phyloP scores from a whole-genome alignment of 35 echinoderm and acorn worm genomes.

The Heliocidaris tuberculata region DNA sequence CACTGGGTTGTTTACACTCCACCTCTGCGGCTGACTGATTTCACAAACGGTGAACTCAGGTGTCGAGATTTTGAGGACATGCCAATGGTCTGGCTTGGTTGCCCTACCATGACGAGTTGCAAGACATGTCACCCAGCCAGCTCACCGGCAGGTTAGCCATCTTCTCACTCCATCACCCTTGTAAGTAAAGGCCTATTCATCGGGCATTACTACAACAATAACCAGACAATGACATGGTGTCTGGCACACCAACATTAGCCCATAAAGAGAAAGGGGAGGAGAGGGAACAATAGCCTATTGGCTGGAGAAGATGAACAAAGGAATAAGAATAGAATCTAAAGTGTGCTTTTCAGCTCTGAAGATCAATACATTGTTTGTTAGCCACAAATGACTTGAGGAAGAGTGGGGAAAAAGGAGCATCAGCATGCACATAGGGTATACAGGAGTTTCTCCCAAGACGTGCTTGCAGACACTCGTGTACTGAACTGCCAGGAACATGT shows the following conservation, averaged over 20 bases:
- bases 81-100: neutral
- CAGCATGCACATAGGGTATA: neutral
- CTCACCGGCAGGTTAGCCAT: neutral
- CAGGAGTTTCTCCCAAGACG: neutral
- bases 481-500: neutral
- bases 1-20: neutral
- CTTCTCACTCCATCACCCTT: neutral
- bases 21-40: neutral
- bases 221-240: neutral
- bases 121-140: neutral
- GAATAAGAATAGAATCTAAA: neutral
- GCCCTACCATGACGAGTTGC: neutral
- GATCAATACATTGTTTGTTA: neutral
- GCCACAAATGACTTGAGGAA: neutral
- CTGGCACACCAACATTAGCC: neutral
- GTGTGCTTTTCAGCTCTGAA: neutral
- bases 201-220: conserved; percentile 4
- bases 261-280: neutral
- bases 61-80: neutral
- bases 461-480: neutral
- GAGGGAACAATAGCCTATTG: neutral
- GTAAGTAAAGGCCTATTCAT: neutral
- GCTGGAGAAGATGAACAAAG: neutral
- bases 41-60: neutral
- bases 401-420: neutral